These are phyloP conservation scores for Drosophila biarmipes DNA, from an alignment of 1,140 invertebrate species.

Conservation along the genomic window DNA sequence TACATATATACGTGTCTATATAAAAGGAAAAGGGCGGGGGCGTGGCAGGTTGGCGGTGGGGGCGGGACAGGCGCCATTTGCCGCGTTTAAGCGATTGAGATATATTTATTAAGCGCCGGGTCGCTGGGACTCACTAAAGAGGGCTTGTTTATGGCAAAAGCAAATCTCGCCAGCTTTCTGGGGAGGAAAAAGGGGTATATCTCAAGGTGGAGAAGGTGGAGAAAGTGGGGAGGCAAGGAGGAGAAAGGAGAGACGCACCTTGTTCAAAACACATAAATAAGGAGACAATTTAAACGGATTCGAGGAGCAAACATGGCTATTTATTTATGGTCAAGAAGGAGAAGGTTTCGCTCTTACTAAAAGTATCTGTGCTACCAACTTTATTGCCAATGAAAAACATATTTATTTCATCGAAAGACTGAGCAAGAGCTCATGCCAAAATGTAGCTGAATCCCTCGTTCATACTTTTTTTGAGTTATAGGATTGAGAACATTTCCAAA, in stretches of 20 bases:
- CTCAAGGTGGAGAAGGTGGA: neutral
- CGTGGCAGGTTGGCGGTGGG: constrained; percentile 20
- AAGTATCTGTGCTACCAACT: neutral
- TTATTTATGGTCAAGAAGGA: constrained; percentile 11
- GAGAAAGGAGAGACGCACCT: constrained; percentile 13
- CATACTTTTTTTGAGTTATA: no score
- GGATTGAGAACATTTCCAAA: no score
- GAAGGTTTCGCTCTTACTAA: neutral
- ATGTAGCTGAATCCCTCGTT: no score
- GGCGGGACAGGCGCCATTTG: constrained; percentile 43
- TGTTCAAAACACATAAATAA: constrained; percentile 44
- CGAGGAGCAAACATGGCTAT: constrained; percentile 7
- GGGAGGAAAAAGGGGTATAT: neutral
- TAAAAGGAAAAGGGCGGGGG: neutral
- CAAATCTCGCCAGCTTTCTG: neutral
- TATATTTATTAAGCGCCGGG: constrained; percentile 66
- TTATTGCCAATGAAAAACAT: no score
- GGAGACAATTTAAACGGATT: constrained; percentile 22
- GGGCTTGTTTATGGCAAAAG: constrained; percentile 36
- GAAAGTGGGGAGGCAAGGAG: neutral
- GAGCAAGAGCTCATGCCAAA: no score
- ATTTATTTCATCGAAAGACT: no score
- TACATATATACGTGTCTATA: neutral
- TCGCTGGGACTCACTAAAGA: constrained; percentile 25
- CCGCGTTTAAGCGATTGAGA: constrained; percentile 64